These are phyloP conservation scores for Phyllostomus hastatus DNA, from an alignment of 2,113 vertebrate species.

Conservation along the genomic window DNA sequence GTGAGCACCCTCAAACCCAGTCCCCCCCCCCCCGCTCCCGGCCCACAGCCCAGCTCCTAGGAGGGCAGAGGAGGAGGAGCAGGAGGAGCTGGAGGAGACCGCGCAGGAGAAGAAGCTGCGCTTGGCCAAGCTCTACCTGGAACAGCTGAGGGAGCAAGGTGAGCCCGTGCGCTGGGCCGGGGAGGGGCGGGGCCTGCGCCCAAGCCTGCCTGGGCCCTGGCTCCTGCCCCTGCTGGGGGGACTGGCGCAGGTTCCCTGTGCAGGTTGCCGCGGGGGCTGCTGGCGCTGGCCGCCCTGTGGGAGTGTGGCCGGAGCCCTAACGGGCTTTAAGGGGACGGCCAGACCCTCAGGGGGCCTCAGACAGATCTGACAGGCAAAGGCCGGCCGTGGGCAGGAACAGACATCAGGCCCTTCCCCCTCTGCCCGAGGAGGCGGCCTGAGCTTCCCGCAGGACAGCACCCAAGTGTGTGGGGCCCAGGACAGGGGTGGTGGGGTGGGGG, in stretches of 20 bases:
- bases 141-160: constrained; percentile 91
- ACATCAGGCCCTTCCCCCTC: neutral
- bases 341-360: neutral
- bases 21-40: rapidly evolving
- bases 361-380: neutral
- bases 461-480: neutral
- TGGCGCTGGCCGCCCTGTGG: neutral
- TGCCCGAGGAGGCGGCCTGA: neutral
- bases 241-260: neutral
- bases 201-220: neutral
- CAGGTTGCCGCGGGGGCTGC: neutral
- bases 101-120: constrained; percentile 96
- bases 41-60: constrained; percentile 49
- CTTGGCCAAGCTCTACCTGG: constrained; percentile 91
- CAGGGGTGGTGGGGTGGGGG: neutral
- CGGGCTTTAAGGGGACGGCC: neutral
- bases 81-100: constrained; percentile 89
- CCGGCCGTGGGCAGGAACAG: neutral
- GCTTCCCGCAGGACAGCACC: neutral
- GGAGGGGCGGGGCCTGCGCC: neutral
- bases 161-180: neutral
- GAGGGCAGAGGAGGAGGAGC: constrained; percentile 71
- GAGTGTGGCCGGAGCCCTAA: neutral
- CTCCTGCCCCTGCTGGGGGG: too few relatives aligned
- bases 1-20: neutral